Percentiles rank a stretch among this genome's conserved stretches.
Conservation (phyloP, 1,140 invertebrate genomes). For the Drosophila miranda region DNA sequence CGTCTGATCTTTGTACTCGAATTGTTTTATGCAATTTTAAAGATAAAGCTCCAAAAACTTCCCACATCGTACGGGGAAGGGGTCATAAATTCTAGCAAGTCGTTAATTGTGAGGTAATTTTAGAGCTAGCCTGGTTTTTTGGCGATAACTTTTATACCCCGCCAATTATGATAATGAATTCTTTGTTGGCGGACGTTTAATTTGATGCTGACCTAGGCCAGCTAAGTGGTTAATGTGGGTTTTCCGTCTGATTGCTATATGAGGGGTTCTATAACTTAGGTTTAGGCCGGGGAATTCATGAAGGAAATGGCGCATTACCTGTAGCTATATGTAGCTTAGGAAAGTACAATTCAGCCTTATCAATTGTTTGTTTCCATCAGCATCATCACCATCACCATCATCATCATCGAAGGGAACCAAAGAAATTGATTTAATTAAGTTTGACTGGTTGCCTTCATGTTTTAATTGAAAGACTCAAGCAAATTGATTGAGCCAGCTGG, state of each 20-base stretch:
- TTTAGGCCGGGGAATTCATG: conserved; percentile 38
- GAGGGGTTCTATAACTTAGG: conserved; percentile 15
- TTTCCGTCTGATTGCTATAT: conserved; percentile 39
- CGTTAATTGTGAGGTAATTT: conserved; percentile 26
- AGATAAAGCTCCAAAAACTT: conserved; percentile 19
- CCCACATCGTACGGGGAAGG: not conserved
- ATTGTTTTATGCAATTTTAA: conserved; percentile 8
- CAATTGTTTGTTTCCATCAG: conserved; percentile 10
- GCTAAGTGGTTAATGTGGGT: conserved; percentile 3
- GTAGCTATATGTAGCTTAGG: too few species aligned
- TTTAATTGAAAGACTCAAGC: conserved; percentile 31
- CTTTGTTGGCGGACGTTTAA: conserved; percentile 1
- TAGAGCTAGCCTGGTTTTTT: conserved; percentile 9
- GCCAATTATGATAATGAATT: not conserved
- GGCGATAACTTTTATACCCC: conserved; percentile 27
- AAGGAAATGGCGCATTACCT: conserved; percentile 18
- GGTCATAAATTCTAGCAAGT: conserved; percentile 19
- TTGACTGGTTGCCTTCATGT: not conserved
- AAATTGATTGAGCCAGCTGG: conserved; percentile 4
- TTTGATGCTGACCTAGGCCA: conserved; percentile 69
- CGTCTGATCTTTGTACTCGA: not conserved
- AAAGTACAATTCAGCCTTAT: not conserved
- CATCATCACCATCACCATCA: too few species aligned
- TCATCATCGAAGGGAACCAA: not conserved
- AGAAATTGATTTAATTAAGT: conserved; percentile 4